Evolutionary conservation across 1,140 invertebrate genomes (phyloP).

Genomic region (Chionoecetes opilio): DNA sequence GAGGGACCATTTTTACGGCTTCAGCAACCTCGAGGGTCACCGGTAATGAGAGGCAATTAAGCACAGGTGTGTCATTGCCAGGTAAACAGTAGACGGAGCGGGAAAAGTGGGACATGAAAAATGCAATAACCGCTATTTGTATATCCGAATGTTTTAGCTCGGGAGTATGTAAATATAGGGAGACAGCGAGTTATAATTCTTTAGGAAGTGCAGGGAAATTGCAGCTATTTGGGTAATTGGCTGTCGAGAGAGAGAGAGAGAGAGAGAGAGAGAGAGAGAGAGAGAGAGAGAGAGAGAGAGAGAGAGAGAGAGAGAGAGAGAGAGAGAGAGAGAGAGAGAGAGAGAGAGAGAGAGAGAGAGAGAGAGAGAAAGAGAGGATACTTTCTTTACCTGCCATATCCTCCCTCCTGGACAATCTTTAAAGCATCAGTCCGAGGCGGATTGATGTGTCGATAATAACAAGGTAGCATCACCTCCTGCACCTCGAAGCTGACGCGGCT

Average conservation of each 20-base stretch:
- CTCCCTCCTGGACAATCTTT: not conserved
- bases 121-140: not conserved
- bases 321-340: too few species aligned
- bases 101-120: conserved; percentile 25
- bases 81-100: conserved; percentile 10
- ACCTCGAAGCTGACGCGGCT: not conserved
- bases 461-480: not conserved
- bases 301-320: too few species aligned
- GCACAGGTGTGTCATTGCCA: conserved; percentile 25
- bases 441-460: not conserved
- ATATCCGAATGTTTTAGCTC: not conserved
- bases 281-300: too few species aligned
- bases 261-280: not conserved
- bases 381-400: not conserved
- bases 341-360: not conserved
- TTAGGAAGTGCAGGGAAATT: not conserved
- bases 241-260: not conserved
- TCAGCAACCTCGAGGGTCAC: not conserved
- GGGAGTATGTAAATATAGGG: not conserved
- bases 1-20: not conserved
- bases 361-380: not conserved
- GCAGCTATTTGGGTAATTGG: not conserved
- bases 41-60: not conserved
- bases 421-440: not conserved
- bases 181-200: not conserved